These are phyloP conservation scores for Tenthredo livida DNA, from an alignment of 2,888 invertebrate species.

Conservation along the genomic window DNA sequence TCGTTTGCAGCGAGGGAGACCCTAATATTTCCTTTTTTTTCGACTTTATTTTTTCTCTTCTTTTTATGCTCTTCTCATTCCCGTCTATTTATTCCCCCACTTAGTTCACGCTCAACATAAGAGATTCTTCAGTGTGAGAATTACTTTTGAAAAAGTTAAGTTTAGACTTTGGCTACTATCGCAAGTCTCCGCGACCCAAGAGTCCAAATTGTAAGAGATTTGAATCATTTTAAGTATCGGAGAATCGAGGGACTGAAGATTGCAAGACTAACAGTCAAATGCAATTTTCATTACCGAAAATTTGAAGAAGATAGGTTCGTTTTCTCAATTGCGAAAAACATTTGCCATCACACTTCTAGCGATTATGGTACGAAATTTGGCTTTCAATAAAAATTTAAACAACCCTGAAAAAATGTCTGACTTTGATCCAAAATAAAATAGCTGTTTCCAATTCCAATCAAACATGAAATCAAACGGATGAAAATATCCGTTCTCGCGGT, in stretches of 20 bases:
- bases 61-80: background rate
- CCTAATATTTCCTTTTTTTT: background rate
- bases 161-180: background rate
- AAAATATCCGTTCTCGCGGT: too few relatives aligned
- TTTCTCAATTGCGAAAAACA: too few relatives aligned
- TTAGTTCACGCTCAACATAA: background rate
- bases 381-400: background rate
- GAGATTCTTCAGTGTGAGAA: background rate
- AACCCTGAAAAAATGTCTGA: too few relatives aligned
- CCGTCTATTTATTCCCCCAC: slow-evolving; percentile 25
- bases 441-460: too few relatives aligned
- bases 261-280: background rate
- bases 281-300: background rate
- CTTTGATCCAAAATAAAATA: too few relatives aligned
- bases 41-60: background rate
- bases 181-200: background rate
- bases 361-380: background rate
- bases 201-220: background rate
- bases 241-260: background rate
- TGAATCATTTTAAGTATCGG: background rate
- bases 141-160: slow-evolving; percentile 4
- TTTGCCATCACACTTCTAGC: background rate
- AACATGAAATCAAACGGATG: too few relatives aligned
- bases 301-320: too few relatives aligned
- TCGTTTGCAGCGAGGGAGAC: slow-evolving; percentile 4